These are phyloP conservation scores for Melanotaenia parkinsoni DNA, from an alignment of 2,797 vertebrate genomes.

Conservation along the genomic window DNA sequence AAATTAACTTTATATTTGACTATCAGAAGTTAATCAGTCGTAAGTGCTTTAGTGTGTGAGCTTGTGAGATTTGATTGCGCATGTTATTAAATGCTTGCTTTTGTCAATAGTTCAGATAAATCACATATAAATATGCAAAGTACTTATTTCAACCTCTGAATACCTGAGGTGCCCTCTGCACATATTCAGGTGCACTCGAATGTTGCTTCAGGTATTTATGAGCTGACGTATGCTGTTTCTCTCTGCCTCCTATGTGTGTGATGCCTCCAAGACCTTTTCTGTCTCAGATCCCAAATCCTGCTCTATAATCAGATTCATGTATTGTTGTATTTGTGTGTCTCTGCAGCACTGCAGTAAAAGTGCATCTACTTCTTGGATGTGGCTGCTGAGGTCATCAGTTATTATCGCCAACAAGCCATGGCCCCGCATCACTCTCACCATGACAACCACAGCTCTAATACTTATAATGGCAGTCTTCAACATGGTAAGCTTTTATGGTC, in stretches of 20 bases:
- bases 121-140: background rate
- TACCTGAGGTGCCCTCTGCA: background rate
- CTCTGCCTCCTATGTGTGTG: constrained; percentile 1
- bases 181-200: background rate
- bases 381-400: constrained; percentile 91
- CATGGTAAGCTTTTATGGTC: constrained; percentile 86
- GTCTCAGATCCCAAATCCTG: background rate
- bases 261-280: constrained; percentile 35
- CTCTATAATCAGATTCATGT: constrained; percentile 3
- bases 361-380: constrained; percentile 86
- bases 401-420: constrained; percentile 92
- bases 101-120: background rate
- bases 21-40: constrained; percentile 15
- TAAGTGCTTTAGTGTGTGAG: background rate
- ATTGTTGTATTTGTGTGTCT: constrained; percentile 36
- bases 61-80: background rate
- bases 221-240: constrained; percentile 3
- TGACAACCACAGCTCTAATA: constrained; percentile 90
- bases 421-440: constrained; percentile 90
- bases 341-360: constrained; percentile 91
- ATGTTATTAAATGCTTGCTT: background rate
- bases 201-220: background rate
- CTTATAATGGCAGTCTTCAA: constrained; percentile 94
- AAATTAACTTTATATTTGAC: constrained; percentile 13
- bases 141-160: background rate